These are phyloP conservation scores for Archaeoteleia sp. DNA, from an alignment of 2,888 invertebrate species.

Conservation along the genomic window DNA sequence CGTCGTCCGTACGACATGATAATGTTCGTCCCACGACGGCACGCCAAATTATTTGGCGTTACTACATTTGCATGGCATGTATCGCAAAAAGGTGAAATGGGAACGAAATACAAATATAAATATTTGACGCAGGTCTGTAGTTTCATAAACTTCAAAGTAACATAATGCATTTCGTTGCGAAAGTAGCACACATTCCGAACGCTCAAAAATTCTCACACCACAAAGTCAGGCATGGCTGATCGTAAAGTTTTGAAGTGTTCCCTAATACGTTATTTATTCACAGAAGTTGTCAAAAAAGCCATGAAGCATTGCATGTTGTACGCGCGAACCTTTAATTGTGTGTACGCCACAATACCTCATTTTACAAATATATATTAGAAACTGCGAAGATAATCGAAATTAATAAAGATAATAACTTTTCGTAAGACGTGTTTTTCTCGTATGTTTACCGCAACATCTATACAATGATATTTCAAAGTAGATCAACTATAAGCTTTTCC, in stretches of 20 bases:
- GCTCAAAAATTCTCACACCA: slow-evolving; percentile 12
- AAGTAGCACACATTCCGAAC: slow-evolving; percentile 1
- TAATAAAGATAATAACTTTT: too few species aligned
- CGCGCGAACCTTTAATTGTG: too few species aligned
- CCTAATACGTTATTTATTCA: slow-evolving; percentile 36
- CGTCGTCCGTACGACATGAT: slow-evolving; percentile 37
- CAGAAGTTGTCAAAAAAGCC: background rate
- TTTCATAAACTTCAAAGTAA: slow-evolving; percentile 8
- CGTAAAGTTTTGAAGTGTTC: slow-evolving; percentile 23
- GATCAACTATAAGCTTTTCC: too few species aligned
- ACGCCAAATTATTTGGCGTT: slow-evolving; percentile 31
- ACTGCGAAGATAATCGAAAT: too few species aligned
- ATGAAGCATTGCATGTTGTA: too few species aligned
- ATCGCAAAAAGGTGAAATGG: background rate
- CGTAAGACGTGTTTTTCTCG: too few species aligned
- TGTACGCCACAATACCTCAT: too few species aligned
- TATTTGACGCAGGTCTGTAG: slow-evolving; percentile 32
- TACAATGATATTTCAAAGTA: too few species aligned
- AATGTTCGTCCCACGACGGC: slow-evolving; percentile 15
- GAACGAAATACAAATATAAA: slow-evolving; percentile 25
- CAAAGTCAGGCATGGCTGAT: slow-evolving; percentile 7
- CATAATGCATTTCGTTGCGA: slow-evolving; percentile 12
- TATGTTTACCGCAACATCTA: too few species aligned
- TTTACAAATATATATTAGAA: too few species aligned
- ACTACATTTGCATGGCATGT: slow-evolving; percentile 14